Base-by-base conservation (phyloP, 2,888 invertebrate species). In the Thera obeliscata region DNA sequence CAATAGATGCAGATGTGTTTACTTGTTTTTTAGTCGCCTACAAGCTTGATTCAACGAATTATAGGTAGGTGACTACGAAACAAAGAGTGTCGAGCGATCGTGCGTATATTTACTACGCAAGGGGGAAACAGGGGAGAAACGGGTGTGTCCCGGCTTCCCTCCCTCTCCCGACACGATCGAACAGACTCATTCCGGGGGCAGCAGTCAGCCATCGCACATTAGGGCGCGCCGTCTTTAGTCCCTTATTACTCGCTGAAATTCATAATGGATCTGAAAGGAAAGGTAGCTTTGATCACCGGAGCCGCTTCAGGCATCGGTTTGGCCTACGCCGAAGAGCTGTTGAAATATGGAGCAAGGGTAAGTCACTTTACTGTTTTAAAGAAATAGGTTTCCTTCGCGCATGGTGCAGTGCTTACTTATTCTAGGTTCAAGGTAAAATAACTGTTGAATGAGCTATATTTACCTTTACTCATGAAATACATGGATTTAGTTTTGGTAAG, bases 311-410 rank as follows among this genome's bases (percentile, higher is more conserved):
- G 96, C 65, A 95, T 96, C 75, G 97, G 96, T 1, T 94, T 95
- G 69, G 95, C 96, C n/a, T 96, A 95, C 80, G 95, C 95, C 78
- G 95, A 96, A 76, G 96, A 96, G 81, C 84, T 97, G 56, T 91
- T 96, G 69, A 95, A 95, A 80, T 95, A 96, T 79, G 97, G 96
- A 75, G 96, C 96, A 38, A 96, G 96, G 95, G 96, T 96, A 89
- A 87, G 86, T 66, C 11, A 35, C 46, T 56, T 6, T 70, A 59
- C 33, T 71, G 56, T 58, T 68, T 64, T 50, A 66, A 69, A 63
- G 66, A 72, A 70, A 76, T 68, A 57, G 65, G 60, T 56, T 75
- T 76, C 60, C 73, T 74, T 67, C 67, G 74, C 78, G 77, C 75
- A 76, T 73, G 77, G 36, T 56, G 67, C 64, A 41, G 66, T 58